Evolutionary conservation across 2,888 invertebrate genomes (phyloP), one percentile per base, ranked within the genome.

Genomic region (Siphlonurus alternatus): DNA sequence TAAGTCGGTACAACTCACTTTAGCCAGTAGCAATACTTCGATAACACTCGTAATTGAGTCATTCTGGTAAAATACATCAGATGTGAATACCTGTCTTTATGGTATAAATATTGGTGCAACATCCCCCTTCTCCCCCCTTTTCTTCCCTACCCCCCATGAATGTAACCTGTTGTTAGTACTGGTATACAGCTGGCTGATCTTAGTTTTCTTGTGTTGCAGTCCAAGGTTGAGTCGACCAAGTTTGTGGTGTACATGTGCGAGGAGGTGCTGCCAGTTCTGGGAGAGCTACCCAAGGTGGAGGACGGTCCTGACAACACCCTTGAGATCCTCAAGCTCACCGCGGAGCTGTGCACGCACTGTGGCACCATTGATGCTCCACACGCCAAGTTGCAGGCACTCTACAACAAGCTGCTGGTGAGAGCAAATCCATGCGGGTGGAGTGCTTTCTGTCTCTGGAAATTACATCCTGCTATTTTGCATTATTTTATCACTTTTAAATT

Each of bases 171-270:
- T 23, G 25, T 56, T 64, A 62, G 2, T 54, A 63, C 66, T n/a
- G n/a, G n/a, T n/a, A n/a, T n/a, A n/a, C n/a, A n/a, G 53, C 10
- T 51, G 53, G 10, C n/a, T 15, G 10, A 61, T 64, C 67, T 64
- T 61, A 65, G 66, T 54, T 69, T 64, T 64, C 70, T 71, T 70
- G 68, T 68, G 67, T 76, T 78, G 51, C 77, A 93, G 93, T 80
- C 86, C 66, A 88, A 89, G 76, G 87, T 92, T 59, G 88, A 90
- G 74, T 92, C 94, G 0, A 87, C 87, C 19, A 85, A 85, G 71
- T 94, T 93, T 75, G 84, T 93, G 1, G 81, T 82, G 53, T 93
- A 90, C 74, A 86, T 93, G 73, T 91, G 92, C 75, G 85, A 88
- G 65, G 83, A 93, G 79, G 85, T 95, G 38, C 75, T 96, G 66